A percentile compares a stretch with the other conserved stretches of the same genome.
Evolutionary conservation across 2,888 invertebrate genomes (phyloP).

Genomic region (Rutpela maculata): DNA sequence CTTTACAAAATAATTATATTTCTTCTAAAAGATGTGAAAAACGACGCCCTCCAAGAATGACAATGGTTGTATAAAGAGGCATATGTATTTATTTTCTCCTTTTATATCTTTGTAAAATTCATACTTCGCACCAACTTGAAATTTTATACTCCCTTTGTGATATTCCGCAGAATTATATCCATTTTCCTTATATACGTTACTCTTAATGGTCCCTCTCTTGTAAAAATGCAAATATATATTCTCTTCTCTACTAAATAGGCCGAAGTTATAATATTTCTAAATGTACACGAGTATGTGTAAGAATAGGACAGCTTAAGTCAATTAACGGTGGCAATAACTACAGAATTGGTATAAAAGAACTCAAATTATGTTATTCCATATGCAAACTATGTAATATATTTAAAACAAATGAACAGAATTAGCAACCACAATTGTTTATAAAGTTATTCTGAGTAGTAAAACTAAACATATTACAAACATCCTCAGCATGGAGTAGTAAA

Average conservation of each 20-base stretch:
- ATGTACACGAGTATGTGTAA: too few species aligned
- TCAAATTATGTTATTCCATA: too few species aligned
- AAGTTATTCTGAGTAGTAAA: too few species aligned
- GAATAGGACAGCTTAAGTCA: too few species aligned
- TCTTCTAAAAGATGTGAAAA: background rate
- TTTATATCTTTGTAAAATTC: background rate
- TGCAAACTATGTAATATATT: too few species aligned
- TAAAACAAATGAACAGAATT: too few species aligned
- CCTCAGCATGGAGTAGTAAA: too few species aligned
- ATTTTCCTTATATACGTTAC: background rate
- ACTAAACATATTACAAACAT: too few species aligned
- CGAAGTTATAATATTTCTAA: background rate
- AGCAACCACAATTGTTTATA: too few species aligned
- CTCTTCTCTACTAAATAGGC: background rate
- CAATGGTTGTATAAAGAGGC: background rate
- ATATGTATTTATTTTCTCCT: background rate
- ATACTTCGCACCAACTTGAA: background rate
- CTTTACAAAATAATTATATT: background rate
- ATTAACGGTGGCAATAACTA: too few species aligned
- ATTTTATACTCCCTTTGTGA: background rate
- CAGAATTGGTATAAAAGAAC: too few species aligned
- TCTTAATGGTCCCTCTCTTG: background rate
- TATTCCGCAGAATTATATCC: background rate
- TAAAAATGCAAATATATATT: background rate
- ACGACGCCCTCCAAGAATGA: background rate